Base-by-base conservation (phyloP, 2,113 vertebrate genomes). In the Myrmecophaga tridactyla region DNA sequence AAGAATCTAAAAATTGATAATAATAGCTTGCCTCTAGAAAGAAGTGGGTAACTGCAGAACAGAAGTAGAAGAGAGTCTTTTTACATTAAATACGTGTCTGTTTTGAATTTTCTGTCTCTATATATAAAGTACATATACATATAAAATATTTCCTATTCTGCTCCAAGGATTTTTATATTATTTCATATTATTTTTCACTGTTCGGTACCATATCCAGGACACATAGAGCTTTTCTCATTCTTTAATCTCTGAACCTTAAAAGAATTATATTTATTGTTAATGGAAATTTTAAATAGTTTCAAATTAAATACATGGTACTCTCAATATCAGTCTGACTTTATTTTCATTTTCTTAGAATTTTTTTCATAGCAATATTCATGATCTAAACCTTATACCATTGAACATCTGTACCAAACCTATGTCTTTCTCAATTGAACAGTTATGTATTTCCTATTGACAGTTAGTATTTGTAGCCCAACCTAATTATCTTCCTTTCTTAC, bases 261-360 rank as follows among this genome's bases (percentile, higher is more conserved):
- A 69, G 51, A 92, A 75, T 87, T 94, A 11, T 63, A 58, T 87
- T 90, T 83, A 75, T 9, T 65, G 4, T 78, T 84, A 90, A 83
- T 36, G 93, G 41, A 86, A 91, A 70, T 31, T 85, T 13, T 75
- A 73, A 63, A 18, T 92, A 67, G 48, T 82, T 94, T 23, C 41
- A 86, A 82, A 60, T 96, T 92, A 76, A 92, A 76, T 89, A 51
- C 15, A 41, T 15, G 15, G 27, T 51, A 56, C 29, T 62, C 2
- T 87, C 34, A 72, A 1, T 86, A 27, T 62, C 69, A 41, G 12
- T 46, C 60, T 89, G 41, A 48, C 80, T 75, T 67, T 8, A 46
- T 60, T 93, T 93, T 70, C 20, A 56, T 90, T 92, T 85, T 77
- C 23, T 77, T 56, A 67, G 51, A 93, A 73, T 67, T 90, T 86